These are phyloP conservation scores for Cotesia vestalis DNA, from an alignment of 1,140 invertebrate species.

Conservation along the genomic window DNA sequence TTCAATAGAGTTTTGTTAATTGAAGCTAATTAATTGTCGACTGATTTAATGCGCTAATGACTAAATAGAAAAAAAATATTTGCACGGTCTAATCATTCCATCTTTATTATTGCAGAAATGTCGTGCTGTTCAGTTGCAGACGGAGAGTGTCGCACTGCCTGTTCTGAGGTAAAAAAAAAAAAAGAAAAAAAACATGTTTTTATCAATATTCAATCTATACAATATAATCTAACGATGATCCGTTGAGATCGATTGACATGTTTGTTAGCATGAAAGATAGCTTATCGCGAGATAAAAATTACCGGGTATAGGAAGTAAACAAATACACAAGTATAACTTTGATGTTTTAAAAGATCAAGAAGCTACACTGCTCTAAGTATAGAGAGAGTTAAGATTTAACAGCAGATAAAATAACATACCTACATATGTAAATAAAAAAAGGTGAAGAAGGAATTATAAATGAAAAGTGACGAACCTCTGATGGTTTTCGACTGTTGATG, in stretches of 20 bases:
- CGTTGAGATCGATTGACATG: background rate
- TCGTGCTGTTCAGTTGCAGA: slow-evolving; percentile 52
- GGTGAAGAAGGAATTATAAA: no score
- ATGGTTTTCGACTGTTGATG: slow-evolving; percentile 47
- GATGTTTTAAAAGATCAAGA: no score
- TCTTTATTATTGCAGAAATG: slow-evolving; percentile 56
- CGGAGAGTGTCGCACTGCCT: slow-evolving; percentile 55
- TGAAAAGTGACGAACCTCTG: slow-evolving; percentile 30
- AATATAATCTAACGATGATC: background rate
- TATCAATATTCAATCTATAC: background rate
- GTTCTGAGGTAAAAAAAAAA: slow-evolving; percentile 50
- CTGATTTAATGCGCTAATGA: no score
- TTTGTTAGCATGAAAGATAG: no score
- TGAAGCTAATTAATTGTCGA: no score
- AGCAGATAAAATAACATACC: slow-evolving; percentile 1
- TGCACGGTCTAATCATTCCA: background rate
- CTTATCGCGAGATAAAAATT: no score
- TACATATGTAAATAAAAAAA: slow-evolving; percentile 18
- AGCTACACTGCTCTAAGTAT: no score
- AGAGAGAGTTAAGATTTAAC: background rate
- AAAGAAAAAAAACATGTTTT: background rate
- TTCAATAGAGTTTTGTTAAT: no score
- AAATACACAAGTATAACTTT: no score
- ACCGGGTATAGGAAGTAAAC: no score
- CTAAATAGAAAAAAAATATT: background rate